Conservation (phyloP, 2,797 vertebrate genomes). For the Gymnocypris eckloni region DNA sequence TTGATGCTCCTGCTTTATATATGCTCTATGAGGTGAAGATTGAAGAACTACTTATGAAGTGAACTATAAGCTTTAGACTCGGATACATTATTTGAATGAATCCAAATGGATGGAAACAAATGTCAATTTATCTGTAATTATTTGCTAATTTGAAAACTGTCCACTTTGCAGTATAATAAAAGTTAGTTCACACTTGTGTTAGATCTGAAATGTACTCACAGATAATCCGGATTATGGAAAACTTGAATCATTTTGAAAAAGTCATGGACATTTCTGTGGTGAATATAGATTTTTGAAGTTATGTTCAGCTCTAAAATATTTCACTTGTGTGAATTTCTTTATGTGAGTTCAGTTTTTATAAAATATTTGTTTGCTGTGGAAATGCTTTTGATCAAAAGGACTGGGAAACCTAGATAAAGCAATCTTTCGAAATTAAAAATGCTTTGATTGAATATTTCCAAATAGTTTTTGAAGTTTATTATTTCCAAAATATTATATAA, state of each 20-base stretch:
- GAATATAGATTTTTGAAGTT: background rate
- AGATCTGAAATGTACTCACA: background rate
- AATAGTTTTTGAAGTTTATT: slow-evolving; percentile 14
- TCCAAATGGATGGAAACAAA: background rate
- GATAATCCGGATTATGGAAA: background rate
- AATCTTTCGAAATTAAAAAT: background rate
- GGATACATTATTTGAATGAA: background rate
- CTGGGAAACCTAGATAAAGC: background rate
- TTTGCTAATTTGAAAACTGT: background rate
- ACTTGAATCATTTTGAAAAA: background rate
- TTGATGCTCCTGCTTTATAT: background rate
- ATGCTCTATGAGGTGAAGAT: background rate
- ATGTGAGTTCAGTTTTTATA: background rate
- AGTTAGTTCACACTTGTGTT: background rate
- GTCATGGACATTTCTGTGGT: background rate
- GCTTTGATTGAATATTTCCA: background rate
- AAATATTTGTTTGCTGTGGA: background rate
- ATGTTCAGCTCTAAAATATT: background rate
- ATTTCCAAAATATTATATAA: background rate
- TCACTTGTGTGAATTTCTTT: background rate
- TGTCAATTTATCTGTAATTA: background rate
- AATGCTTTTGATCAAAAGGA: background rate
- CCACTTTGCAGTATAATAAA: background rate
- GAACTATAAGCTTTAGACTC: background rate
- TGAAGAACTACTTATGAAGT: background rate